A percentile compares a stretch with the other conserved stretches of the same genome.
Evolutionary conservation across 1,140 invertebrate genomes (phyloP).

Genomic region (Hermatobates lingyangjiaoensis): DNA sequence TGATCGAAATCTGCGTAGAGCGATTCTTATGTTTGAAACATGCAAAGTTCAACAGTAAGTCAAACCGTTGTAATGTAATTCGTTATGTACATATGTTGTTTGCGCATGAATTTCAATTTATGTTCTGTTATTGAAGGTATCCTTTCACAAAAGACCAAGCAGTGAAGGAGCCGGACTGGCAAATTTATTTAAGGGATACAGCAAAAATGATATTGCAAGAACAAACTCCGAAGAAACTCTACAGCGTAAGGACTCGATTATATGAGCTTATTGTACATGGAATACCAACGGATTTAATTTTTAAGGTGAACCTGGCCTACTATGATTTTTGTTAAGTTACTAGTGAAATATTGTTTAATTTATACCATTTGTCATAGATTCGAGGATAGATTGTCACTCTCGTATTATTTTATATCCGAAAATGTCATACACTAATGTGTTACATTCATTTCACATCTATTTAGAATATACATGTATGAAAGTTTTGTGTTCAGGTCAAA

Average conservation of each 20-base stretch:
- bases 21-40: slow-evolving; percentile 84
- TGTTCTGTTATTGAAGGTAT: slow-evolving; percentile 33
- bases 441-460: too few species aligned
- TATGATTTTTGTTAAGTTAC: too few species aligned
- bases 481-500: too few species aligned
- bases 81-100: too few species aligned
- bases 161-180: slow-evolving; percentile 83
- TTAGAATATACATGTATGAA: too few species aligned
- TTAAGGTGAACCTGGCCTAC: slow-evolving; percentile 41
- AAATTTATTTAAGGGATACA: slow-evolving; percentile 69
- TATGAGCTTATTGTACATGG: slow-evolving; percentile 89
- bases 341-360: too few species aligned
- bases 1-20: slow-evolving; percentile 79
- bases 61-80: too few species aligned
- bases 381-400: too few species aligned
- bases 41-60: slow-evolving; percentile 72
- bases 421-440: too few species aligned
- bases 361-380: too few species aligned
- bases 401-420: too few species aligned
- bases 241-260: slow-evolving; percentile 67
- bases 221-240: slow-evolving; percentile 66
- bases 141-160: slow-evolving; percentile 68
- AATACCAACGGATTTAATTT: slow-evolving; percentile 85
- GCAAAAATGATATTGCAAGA: slow-evolving; percentile 72
- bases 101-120: too few species aligned